phyloP scores from a whole-genome alignment of 1,140 invertebrate genomes.

The Maniola jurtina region DNA sequence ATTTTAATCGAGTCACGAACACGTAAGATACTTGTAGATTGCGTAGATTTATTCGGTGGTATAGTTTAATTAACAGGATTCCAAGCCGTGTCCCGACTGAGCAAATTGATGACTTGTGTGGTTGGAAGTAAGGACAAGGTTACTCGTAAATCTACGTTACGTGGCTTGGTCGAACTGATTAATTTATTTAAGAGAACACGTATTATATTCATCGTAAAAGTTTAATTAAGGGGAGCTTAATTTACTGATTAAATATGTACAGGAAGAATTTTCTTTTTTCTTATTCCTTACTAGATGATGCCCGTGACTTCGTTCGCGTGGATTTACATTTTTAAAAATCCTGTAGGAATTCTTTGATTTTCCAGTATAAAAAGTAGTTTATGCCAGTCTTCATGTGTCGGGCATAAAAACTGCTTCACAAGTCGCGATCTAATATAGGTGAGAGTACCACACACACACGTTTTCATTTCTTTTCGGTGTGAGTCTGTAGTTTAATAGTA shows the following conservation, averaged over 20 bases:
- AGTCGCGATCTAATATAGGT: too few relatives aligned
- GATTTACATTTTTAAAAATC: too few relatives aligned
- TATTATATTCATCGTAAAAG: conserved; percentile 3
- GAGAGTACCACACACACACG: too few relatives aligned
- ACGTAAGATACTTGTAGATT: conserved; percentile 24
- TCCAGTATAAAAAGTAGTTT: too few relatives aligned
- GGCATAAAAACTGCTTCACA: too few relatives aligned
- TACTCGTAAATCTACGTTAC: conserved; percentile 63
- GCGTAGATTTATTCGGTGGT: conserved; percentile 61
- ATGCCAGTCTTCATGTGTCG: too few relatives aligned
- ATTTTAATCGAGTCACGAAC: conserved; percentile 22
- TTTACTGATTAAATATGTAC: conserved; percentile 5
- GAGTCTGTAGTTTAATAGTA: too few relatives aligned
- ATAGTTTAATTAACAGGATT: conserved; percentile 75
- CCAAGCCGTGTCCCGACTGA: conserved; percentile 60
- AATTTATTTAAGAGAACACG: conserved; percentile 50
- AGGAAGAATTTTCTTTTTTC: too few relatives aligned
- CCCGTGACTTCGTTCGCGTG: too few relatives aligned
- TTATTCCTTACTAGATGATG: too few relatives aligned
- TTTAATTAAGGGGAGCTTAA: background rate
- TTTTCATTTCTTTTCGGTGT: too few relatives aligned
- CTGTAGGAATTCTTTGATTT: too few relatives aligned
- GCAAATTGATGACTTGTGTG: conserved; percentile 73
- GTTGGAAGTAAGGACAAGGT: conserved; percentile 37
- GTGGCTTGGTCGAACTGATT: conserved; percentile 56